These are phyloP conservation scores for Macrotus californicus DNA, from an alignment of 2,113 vertebrate genomes.

Conservation along the genomic window DNA sequence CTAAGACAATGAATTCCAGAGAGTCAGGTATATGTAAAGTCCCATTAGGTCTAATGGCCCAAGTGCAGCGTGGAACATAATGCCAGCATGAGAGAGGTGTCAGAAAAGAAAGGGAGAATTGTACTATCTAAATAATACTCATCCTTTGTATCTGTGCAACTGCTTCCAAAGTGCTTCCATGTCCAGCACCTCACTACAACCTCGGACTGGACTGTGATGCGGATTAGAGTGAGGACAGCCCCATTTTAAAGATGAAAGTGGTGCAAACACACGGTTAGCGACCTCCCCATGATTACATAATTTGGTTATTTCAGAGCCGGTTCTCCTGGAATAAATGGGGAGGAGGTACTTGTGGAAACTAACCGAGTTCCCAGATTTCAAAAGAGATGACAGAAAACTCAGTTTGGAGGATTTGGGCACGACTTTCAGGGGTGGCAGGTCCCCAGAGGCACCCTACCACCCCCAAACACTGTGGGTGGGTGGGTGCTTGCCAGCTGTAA, in stretches of 20 bases:
- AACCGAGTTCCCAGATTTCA: background rate
- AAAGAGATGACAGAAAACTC: background rate
- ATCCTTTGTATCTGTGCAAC: too few relatives aligned
- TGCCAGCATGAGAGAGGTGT: accelerated
- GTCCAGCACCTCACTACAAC: background rate
- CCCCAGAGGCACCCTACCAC: background rate
- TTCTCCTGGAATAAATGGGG: background rate
- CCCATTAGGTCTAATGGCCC: accelerated
- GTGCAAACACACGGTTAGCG: background rate
- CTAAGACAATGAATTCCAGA: background rate
- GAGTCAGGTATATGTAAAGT: background rate
- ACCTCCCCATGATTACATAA: accelerated
- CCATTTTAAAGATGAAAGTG: background rate
- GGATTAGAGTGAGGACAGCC: background rate
- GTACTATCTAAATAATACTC: accelerated
- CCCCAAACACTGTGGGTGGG: accelerated
- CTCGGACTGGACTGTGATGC: background rate
- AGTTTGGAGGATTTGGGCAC: background rate
- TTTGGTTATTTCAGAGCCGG: background rate
- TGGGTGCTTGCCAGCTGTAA: accelerated
- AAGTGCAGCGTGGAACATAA: accelerated
- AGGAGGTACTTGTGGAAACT: background rate
- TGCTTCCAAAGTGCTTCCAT: accelerated
- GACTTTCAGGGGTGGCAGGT: too few relatives aligned
- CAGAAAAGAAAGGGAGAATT: background rate